Evolutionary conservation across 2,888 invertebrate genomes (phyloP), one percentile per base, ranked within the genome.

Genomic region (Parapristionchus giblindavisi): DNA sequence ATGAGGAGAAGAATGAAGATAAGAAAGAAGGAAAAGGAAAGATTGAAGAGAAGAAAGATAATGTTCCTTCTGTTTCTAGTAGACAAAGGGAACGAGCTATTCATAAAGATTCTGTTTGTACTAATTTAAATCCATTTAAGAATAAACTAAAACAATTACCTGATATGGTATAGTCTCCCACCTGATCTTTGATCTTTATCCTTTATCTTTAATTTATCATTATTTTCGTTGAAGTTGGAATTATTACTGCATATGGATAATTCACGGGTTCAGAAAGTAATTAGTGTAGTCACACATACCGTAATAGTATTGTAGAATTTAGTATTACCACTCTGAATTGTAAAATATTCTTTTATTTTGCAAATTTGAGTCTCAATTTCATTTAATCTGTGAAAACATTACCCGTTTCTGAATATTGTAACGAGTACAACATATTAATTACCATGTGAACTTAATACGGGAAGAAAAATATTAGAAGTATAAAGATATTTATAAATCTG

Each of bases 71-170:
- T 48, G 68, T 68, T 32, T 48, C 68, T 1, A 68, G 43, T 43
- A 48, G 70, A 17, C 70, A 71, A 21, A 36, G 56, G 3, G 70
- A 71, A 32, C 54, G 70, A 6, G 70, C 70, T 3, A 71, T 71
- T 8, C 70, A 71, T 56, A 71, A 71, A 40, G 70, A 71, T 32
- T 71, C 70, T 14, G 70, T 71, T 27, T 36, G 36, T 29, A 56
- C 70, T 2, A 71, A 54, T 56, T 56, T 71, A 54, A 71, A 71
- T 56, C 70, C 70, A 17, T 71, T 71, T 56, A 71, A 71, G 56
- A 1, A 71, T 38, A 71, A 71, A 40, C 36, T 71, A 17, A 71
- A 71, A 27, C 34, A 51, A 29, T 24, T 52, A 3, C 68, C 68
- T 6, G 68, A 68, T 14, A 52, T 68, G 34, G 68, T 68, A n/a